Conservation (phyloP, 2,888 invertebrate species). For the Lacanobia oleracea region DNA sequence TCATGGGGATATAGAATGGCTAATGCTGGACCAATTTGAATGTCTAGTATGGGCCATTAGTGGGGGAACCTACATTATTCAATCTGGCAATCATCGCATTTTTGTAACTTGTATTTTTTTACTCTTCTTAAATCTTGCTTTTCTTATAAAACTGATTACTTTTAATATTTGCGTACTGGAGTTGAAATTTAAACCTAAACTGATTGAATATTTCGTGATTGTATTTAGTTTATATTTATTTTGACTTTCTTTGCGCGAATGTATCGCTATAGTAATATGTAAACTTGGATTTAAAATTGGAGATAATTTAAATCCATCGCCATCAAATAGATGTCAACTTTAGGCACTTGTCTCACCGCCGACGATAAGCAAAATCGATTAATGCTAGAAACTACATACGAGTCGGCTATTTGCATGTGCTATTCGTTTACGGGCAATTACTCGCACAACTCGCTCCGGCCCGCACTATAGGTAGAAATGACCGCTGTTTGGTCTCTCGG, state of each 20-base stretch:
- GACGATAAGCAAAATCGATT: too few relatives aligned
- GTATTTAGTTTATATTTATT: conserved; percentile 30
- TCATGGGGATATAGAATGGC: not conserved
- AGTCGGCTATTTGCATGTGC: too few relatives aligned
- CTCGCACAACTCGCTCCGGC: too few relatives aligned
- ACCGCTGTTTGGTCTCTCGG: too few relatives aligned
- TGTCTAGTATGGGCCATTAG: not conserved
- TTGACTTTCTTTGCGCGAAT: conserved; percentile 16
- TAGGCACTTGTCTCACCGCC: too few relatives aligned
- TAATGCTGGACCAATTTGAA: not conserved
- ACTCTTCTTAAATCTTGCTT: not conserved
- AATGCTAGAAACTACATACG: too few relatives aligned
- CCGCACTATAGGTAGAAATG: too few relatives aligned
- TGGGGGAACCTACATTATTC: not conserved
- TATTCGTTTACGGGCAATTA: too few relatives aligned
- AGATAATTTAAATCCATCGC: not conserved
- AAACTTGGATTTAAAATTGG: not conserved
- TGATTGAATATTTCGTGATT: conserved; percentile 2
- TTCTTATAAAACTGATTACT: not conserved
- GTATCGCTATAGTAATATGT: conserved; percentile 36
- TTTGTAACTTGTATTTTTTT: conserved; percentile 6
- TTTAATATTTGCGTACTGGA: conserved; percentile 52
- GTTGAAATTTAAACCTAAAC: not conserved
- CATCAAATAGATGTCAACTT: not conserved
- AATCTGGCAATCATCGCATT: conserved; percentile 1